Conservation (phyloP, 2,113 vertebrate species). For the Mastomys coucha region DNA sequence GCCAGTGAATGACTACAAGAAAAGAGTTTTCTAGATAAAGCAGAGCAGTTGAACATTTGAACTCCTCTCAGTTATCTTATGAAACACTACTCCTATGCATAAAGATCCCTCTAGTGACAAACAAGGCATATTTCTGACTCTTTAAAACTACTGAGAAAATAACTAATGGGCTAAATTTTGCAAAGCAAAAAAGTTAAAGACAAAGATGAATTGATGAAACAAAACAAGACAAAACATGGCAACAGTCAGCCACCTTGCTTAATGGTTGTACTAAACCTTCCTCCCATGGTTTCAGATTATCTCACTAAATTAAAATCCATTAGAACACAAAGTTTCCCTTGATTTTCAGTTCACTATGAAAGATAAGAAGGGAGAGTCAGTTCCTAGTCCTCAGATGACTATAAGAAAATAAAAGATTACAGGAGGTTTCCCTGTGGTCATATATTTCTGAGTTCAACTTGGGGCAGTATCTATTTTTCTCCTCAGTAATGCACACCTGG, state of each 20-base stretch:
- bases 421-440: conserved; percentile 66
- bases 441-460: conserved; percentile 69
- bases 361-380: conserved; percentile 28
- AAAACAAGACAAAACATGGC: not conserved
- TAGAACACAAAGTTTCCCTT: conserved; percentile 47
- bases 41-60: not conserved
- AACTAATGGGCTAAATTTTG: not conserved
- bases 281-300: conserved; percentile 24
- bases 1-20: not conserved
- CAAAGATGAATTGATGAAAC: not conserved
- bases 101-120: not conserved
- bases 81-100: not conserved
- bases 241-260: not conserved
- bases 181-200: conserved; percentile 22
- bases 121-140: not conserved
- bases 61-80: not conserved
- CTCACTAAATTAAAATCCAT: conserved; percentile 69
- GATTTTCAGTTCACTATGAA: conserved; percentile 65
- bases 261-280: conserved; percentile 39
- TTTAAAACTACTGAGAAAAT: conserved; percentile 42
- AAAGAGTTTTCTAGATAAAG: not conserved
- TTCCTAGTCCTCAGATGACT: conserved; percentile 38
- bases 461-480: conserved; percentile 50
- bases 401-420: conserved; percentile 59
- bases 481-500: conserved; percentile 42